Evolutionary conservation across 2,113 vertebrate genomes (phyloP).

Genomic region (Phocoena sinus): DNA sequence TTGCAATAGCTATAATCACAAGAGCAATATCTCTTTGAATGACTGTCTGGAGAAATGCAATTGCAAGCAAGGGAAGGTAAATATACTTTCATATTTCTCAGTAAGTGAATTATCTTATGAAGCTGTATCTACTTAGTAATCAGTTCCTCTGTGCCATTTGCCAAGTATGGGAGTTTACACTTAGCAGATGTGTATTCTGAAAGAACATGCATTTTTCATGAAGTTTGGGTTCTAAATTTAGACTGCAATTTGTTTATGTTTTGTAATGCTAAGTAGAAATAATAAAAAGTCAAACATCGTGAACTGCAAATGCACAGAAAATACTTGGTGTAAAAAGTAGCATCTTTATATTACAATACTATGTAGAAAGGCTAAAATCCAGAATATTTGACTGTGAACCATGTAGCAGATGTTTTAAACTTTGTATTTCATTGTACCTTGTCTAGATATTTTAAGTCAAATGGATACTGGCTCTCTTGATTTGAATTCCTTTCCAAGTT

Average conservation of each 20-base stretch:
- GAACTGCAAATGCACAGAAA: conserved; percentile 66
- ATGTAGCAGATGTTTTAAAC: conserved; percentile 60
- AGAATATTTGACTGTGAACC: conserved; percentile 57
- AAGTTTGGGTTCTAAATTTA: conserved; percentile 73
- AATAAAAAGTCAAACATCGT: conserved; percentile 67
- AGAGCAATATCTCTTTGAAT: conserved; percentile 88
- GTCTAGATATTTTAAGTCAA: conserved; percentile 80
- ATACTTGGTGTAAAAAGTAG: conserved; percentile 69
- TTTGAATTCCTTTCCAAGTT: conserved; percentile 74
- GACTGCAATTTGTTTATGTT: conserved; percentile 62
- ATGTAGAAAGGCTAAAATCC: conserved; percentile 56
- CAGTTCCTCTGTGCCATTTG: conserved; percentile 16
- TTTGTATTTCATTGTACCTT: conserved; percentile 59
- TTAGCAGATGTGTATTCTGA: conserved; percentile 49
- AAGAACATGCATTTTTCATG: conserved; percentile 71
- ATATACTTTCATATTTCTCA: conserved; percentile 25
- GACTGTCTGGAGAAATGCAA: conserved; percentile 78
- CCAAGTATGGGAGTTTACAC: conserved; percentile 28
- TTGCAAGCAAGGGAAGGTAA: conserved; percentile 43
- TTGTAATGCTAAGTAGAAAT: conserved; percentile 61
- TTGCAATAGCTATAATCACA: conserved; percentile 87
- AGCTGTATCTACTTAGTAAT: conserved; percentile 51
- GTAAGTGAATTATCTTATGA: conserved; percentile 56
- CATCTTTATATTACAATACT: conserved; percentile 61
- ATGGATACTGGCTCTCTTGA: conserved; percentile 79